Evolutionary conservation across 37 sponge, comb jelly and placozoan species (phyloP).

Genomic region (Beroe forskalii): DNA sequence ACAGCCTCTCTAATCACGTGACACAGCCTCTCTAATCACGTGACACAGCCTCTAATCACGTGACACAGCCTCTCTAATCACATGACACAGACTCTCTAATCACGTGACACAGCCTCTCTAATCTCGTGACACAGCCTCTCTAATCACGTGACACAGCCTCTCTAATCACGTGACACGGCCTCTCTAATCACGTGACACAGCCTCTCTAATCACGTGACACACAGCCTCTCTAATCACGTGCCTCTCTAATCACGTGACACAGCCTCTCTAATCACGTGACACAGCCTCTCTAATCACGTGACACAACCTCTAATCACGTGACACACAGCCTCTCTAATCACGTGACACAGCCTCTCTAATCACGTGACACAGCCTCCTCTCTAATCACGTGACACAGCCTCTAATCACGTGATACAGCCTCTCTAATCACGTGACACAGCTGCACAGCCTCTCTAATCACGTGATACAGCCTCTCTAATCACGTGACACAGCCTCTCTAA

Average conservation of each 20-base stretch:
- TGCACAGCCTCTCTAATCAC: neutral
- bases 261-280: neutral
- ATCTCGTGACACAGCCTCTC: too few species aligned
- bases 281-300: neutral
- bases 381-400: too few species aligned
- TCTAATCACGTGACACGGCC: neutral
- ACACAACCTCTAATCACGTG: too few species aligned
- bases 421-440: neutral
- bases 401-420: neutral
- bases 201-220: neutral
- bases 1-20: neutral
- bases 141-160: neutral
- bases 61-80: neutral
- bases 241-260: neutral
- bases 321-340: neutral
- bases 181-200: neutral
- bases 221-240: too few species aligned
- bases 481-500: too few species aligned
- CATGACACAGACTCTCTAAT: too few species aligned
- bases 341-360: too few species aligned
- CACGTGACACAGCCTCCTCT: neutral
- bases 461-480: neutral
- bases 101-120: neutral
- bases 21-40: too few species aligned
- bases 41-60: too few species aligned